phyloP scores from a whole-genome alignment of 1,140 invertebrate genomes.

The Platyura marginata region DNA sequence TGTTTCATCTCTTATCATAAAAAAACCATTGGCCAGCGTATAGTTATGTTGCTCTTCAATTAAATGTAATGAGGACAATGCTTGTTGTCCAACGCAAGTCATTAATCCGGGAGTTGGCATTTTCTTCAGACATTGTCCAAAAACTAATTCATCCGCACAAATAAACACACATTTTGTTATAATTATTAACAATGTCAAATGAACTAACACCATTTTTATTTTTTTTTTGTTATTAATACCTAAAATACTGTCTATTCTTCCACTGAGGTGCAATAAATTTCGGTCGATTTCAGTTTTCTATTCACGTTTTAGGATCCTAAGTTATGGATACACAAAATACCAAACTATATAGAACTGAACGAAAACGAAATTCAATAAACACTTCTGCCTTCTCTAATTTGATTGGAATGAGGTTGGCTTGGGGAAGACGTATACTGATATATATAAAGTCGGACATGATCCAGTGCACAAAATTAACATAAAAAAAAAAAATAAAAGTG shows the following conservation, averaged over 20 bases:
- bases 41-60: conserved; percentile 43
- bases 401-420: no score
- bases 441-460: background rate
- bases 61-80: conserved; percentile 38
- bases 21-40: conserved; percentile 37
- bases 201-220: background rate
- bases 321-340: no score
- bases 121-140: conserved; percentile 2
- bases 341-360: no score
- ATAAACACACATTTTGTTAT: background rate
- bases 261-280: no score
- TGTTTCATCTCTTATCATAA: conserved; percentile 33
- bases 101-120: conserved; percentile 6
- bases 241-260: no score
- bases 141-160: background rate
- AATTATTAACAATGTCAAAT: background rate
- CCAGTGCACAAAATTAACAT: background rate
- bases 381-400: no score
- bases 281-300: no score
- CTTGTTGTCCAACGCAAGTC: conserved; percentile 47
- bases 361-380: no score
- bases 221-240: no score
- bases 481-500: background rate
- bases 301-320: no score
- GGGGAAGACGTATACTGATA: background rate